Evolutionary conservation across 2,888 invertebrate genomes (phyloP), one percentile per base, ranked within the genome.

Genomic region (Cotesia congregata): DNA sequence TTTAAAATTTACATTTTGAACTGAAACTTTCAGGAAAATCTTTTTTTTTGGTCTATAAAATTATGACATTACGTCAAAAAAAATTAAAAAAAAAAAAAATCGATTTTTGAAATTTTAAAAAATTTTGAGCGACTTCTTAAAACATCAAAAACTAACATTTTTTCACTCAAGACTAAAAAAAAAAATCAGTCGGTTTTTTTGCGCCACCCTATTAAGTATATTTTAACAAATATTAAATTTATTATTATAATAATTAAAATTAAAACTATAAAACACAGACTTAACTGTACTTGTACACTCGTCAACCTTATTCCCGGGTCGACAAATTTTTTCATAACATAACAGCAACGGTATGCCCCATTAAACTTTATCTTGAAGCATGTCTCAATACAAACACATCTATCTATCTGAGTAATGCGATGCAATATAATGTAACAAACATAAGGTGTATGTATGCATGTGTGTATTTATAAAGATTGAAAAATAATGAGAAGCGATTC

Each of bases 401-500:
- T 9, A 50, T 30, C 30, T 30, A 30, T 30, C 30, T 30, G 3
- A 30, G 30, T 17, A 68, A 41, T 15, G 50, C 40, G 40, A 7
- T 50, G 50, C 12, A 50, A 50, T 12, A 4, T 50, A 50, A 50
- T 12, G 9, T 50, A 50, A 50, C 50, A 50, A 6, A 60, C 6
- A 59, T 50, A 50, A 75, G 76, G 69, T 82, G 85, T 84, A 86
- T 85, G 84, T 83, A 77, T 77, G 80, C 84, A 83, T 85, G 39
- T 62, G 39, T 62, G 41, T 59, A 74, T 78, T 80, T 77, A 79
- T 82, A 80, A n/a, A 78, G 73, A 17, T 62, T 67, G 59, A 39
- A 60, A 71, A 62, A 67, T 68, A 77, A 80, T 77, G 78, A 81
- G 83, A 84, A 84, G 83, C 85, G 86, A 88, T 86, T 88, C 88